Conservation (phyloP, 92 coral and sea anemone genomes). For the Paramuricea clavata region DNA sequence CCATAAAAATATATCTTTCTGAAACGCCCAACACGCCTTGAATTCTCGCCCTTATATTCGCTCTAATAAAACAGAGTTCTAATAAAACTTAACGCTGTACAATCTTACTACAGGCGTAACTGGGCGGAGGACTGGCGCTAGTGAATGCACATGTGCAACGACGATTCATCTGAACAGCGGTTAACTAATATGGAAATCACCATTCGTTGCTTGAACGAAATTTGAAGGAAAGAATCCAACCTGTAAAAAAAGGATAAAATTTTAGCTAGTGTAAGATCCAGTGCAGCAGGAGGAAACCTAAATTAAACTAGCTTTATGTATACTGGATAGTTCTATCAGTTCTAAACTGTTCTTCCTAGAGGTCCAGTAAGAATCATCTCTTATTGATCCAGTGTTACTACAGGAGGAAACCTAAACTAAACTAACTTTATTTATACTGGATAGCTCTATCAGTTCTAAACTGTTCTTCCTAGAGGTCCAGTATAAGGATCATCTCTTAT, state of each 20-base stretch:
- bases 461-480: too few species aligned
- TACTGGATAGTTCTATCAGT: neutral
- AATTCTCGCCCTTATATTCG: too few species aligned
- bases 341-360: neutral
- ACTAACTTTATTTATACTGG: too few species aligned
- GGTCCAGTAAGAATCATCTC: too few species aligned
- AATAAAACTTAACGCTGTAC: neutral
- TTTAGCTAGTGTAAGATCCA: too few species aligned
- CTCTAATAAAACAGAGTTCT: neutral
- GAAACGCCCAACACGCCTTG: too few species aligned
- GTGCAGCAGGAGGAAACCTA: neutral
- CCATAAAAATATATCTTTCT: too few species aligned
- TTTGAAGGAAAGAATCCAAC: constrained; percentile 96
- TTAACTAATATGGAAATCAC: constrained; percentile 33
- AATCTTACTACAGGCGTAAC: neutral
- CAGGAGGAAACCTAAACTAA: too few species aligned
- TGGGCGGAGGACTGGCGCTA: neutral
- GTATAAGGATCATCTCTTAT: too few species aligned
- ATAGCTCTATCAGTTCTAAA: too few species aligned
- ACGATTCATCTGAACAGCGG: neutral
- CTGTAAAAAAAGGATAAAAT: constrained; percentile 44
- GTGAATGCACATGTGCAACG: neutral
- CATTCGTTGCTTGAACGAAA: constrained; percentile 81
- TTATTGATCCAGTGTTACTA: too few species aligned
- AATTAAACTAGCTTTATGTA: too few species aligned